phyloP scores from a whole-genome alignment of 2,113 vertebrate genomes.

The Entelurus aequoreus region DNA sequence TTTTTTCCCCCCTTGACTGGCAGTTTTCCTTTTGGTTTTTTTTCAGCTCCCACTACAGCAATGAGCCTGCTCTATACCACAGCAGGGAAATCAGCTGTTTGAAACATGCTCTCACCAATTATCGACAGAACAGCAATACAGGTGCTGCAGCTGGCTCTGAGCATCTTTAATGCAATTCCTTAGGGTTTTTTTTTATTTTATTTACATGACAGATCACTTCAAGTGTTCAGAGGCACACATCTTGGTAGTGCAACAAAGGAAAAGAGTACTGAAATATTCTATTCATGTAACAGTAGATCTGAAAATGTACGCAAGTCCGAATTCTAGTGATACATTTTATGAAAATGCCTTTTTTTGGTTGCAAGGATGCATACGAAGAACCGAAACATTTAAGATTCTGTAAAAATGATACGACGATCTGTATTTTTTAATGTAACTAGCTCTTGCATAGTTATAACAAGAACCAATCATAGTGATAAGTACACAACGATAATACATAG shows the following conservation, averaged over 20 bases:
- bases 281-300: too few relatives aligned
- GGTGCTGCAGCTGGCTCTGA: not conserved
- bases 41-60: slow-evolving; percentile 14
- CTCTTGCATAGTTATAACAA: too few relatives aligned
- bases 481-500: too few relatives aligned
- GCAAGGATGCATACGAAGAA: too few relatives aligned
- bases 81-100: slow-evolving; percentile 30
- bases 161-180: slow-evolving; percentile 11
- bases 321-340: too few relatives aligned
- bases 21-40: slow-evolving; percentile 30
- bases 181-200: not conserved
- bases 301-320: too few relatives aligned
- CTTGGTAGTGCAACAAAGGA: not conserved
- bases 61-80: slow-evolving; percentile 36
- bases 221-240: not conserved
- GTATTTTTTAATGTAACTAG: too few relatives aligned
- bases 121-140: slow-evolving; percentile 9
- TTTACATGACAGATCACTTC: not conserved
- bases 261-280: not conserved
- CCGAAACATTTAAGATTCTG: too few relatives aligned
- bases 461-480: too few relatives aligned
- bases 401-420: too few relatives aligned
- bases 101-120: slow-evolving; percentile 21
- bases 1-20: slow-evolving; percentile 49
- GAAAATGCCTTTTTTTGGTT: too few relatives aligned